Percentiles rank a stretch among this genome's conserved stretches.
phyloP scores from a whole-genome alignment of 2,113 vertebrate genomes.

The Seriola aureovittata region DNA sequence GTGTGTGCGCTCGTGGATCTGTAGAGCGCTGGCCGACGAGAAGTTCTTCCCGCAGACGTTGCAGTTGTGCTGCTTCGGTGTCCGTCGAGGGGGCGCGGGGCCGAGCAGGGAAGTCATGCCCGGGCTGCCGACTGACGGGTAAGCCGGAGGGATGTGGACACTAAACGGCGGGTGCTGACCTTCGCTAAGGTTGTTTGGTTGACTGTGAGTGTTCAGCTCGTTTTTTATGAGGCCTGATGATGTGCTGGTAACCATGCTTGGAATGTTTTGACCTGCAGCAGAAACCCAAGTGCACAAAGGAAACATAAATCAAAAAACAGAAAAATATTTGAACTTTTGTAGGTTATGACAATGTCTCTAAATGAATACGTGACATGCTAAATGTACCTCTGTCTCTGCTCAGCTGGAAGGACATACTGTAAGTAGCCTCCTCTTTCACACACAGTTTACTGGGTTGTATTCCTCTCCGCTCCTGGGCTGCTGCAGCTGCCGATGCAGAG shows the following conservation, averaged over 20 bases:
- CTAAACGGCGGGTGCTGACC: conserved; percentile 87
- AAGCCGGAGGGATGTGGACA: conserved; percentile 88
- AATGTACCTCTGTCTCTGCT: conserved; percentile 92
- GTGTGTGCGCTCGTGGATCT: conserved; percentile 99
- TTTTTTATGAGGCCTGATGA: conserved; percentile 88
- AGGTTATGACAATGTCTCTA: too few species aligned
- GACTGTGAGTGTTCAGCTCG: conserved; percentile 92
- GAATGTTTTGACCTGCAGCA: conserved; percentile 89
- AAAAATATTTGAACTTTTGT: too few species aligned
- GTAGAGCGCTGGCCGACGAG: conserved; percentile 98
- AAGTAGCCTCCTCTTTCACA: conserved; percentile 92
- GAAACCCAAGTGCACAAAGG: conserved; percentile 79
- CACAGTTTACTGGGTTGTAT: conserved; percentile 82
- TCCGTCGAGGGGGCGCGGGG: conserved; percentile 89
- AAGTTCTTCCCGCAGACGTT: conserved; percentile 98
- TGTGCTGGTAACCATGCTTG: conserved; percentile 85
- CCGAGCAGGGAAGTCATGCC: conserved; percentile 91
- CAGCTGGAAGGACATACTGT: conserved; percentile 90
- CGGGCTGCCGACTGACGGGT: conserved; percentile 88
- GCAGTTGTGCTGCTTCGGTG: conserved; percentile 98
- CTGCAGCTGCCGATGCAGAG: conserved; percentile 83
- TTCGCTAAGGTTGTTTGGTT: conserved; percentile 86
- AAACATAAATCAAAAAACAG: neutral
- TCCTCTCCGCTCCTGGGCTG: conserved; percentile 88
- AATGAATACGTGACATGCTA: conserved; percentile 70